Evolutionary conservation across 1,140 invertebrate genomes (phyloP).

Genomic region (Steinernema feltiae): DNA sequence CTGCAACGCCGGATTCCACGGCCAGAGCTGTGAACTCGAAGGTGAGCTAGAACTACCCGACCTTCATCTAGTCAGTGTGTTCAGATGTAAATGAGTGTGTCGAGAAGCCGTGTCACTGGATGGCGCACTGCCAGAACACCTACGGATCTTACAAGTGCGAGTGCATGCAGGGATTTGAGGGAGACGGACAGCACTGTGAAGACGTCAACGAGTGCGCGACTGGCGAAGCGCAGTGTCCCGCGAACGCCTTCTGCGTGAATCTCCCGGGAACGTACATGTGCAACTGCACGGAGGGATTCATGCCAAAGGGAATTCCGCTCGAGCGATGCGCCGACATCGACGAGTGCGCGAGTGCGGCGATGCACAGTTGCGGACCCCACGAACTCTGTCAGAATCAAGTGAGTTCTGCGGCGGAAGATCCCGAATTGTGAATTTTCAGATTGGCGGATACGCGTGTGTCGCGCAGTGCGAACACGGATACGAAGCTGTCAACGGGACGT

Average conservation of each 20-base stretch:
- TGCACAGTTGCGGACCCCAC: constrained; percentile 71
- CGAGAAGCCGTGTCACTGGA: constrained; percentile 88
- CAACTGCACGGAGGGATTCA: constrained; percentile 74
- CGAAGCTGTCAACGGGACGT: constrained; percentile 28
- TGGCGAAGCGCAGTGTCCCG: constrained; percentile 71
- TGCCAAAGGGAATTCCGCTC: constrained; percentile 69
- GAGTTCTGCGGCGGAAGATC: background rate
- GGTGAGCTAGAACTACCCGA: constrained; percentile 19
- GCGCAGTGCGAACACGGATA: constrained; percentile 27
- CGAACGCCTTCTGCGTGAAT: constrained; percentile 75
- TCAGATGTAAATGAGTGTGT: constrained; percentile 93
- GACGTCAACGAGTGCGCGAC: constrained; percentile 80
- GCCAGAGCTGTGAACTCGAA: constrained; percentile 38
- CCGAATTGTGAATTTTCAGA: constrained; percentile 15
- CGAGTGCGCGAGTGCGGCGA: constrained; percentile 70
- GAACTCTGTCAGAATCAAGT: constrained; percentile 61
- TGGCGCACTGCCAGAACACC: constrained; percentile 91
- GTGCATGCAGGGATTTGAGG: constrained; percentile 85
- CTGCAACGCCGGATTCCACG: constrained; percentile 44
- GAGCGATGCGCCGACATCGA: constrained; percentile 69
- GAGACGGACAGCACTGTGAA: constrained; percentile 82
- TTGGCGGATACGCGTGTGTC: constrained; percentile 35
- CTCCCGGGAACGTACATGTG: constrained; percentile 87
- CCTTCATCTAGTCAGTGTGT: constrained; percentile 44
- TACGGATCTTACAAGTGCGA: constrained; percentile 88